Base-by-base conservation (phyloP, 2,113 vertebrate species). In the Lasiurus borealis region DNA sequence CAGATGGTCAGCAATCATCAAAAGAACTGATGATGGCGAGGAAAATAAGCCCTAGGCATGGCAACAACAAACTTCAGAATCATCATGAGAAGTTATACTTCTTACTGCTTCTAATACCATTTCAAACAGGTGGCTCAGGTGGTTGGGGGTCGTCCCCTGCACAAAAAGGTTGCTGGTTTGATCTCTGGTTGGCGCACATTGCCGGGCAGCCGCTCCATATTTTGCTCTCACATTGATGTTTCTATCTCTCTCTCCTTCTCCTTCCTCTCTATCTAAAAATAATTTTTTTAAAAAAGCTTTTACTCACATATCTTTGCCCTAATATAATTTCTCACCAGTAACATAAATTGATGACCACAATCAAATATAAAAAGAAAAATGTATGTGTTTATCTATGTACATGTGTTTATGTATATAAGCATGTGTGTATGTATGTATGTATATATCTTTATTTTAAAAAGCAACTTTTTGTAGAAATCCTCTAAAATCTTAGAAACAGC, bases 281-380 rank as follows among this genome's bases (percentile, higher is more conserved):
- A 40, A 40, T 40, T 40, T 40, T 40, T 40, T 23, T 8, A 23
- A 59, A n/a, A 94, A 69, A 64, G 50, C 12, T n/a, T 75, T 82
- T 36, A 82, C 48, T 81, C 50, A 85, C 12, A 16, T 31, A 48
- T 78, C 19, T 73, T 92, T 69, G n/a, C 9, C 66, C 59, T 94
- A 31, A 23, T 34, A 69, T 68, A 95, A 80, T 46, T 90, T 94
- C 46, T 87, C 9, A 77, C 14, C 9, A 85, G 34, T 75, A 62
- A 68, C 15, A 46, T 80, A 75, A 85, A 85, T 75, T 29, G 31
- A 27, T 64, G 50, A 48, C 14, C 6, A 85, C 50, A 14, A 89
- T 14, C n/a, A 80, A 68, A 80, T 16, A 27, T 81, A 90, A 81
- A 85, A 96, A 85, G 25, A 85, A 85, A 71, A 27, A 13, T 46